These are phyloP conservation scores for Corydoras maculifer DNA, from an alignment of 2,113 vertebrate species.

Conservation along the genomic window DNA sequence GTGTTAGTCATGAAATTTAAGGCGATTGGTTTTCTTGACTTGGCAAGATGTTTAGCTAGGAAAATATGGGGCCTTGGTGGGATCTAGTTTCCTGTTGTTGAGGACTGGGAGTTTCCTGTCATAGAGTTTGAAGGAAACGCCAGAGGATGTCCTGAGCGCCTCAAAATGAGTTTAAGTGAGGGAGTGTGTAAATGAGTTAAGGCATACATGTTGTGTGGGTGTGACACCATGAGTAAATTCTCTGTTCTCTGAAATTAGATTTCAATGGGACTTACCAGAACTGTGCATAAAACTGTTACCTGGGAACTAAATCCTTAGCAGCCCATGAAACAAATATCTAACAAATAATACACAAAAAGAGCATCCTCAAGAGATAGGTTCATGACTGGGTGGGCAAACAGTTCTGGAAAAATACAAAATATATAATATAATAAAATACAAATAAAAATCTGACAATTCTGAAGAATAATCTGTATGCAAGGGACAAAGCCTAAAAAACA, in stretches of 20 bases:
- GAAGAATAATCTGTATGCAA: too few species aligned
- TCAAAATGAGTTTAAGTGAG: conserved; percentile 37
- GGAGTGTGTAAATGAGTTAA: background rate
- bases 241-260: background rate
- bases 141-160: conserved; percentile 63
- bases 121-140: conserved; percentile 51
- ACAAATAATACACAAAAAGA: too few species aligned
- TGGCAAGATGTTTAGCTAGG: conserved; percentile 26
- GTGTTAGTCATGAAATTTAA: conserved; percentile 6
- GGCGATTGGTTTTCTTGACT: conserved; percentile 5
- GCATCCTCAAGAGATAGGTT: too few species aligned
- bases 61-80: conserved; percentile 30
- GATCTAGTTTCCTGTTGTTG: conserved; percentile 60
- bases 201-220: background rate
- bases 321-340: too few species aligned
- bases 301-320: too few species aligned
- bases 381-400: too few species aligned
- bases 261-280: too few species aligned
- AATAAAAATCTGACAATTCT: too few species aligned
- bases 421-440: too few species aligned
- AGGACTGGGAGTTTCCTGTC: conserved; percentile 61
- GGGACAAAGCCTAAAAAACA: too few species aligned
- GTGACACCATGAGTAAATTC: background rate
- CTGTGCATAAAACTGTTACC: too few species aligned
- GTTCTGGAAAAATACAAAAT: too few species aligned